These are phyloP conservation scores for Cochlearius cochlearius DNA, from an alignment of 2,113 vertebrate genomes.

Conservation along the genomic window DNA sequence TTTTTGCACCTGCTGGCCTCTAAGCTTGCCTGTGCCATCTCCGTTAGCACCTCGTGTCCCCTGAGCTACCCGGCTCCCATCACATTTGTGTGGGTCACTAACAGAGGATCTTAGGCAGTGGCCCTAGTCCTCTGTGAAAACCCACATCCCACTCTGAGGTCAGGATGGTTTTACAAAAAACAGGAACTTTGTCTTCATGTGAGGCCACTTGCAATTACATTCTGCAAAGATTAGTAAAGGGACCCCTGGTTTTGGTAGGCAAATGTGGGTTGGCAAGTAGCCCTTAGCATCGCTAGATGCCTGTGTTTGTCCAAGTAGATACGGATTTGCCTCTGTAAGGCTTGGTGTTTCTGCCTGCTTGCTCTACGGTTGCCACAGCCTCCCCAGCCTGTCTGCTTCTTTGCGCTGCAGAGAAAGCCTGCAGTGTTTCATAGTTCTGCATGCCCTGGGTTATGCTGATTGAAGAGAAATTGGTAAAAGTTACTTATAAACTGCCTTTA, in stretches of 20 bases:
- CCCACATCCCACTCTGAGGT: fast-evolving
- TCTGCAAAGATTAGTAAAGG: neutral
- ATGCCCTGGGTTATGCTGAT: neutral
- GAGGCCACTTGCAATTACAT: fast-evolving
- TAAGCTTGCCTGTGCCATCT: neutral
- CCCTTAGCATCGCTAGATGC: no score
- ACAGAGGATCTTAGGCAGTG: fast-evolving
- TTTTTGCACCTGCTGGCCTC: no score
- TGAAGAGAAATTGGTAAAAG: neutral
- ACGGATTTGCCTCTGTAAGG: neutral
- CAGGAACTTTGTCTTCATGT: fast-evolving
- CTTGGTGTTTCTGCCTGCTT: neutral
- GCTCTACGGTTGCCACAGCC: neutral
- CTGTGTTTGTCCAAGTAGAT: fast-evolving
- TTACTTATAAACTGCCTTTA: neutral
- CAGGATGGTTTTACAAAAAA: fast-evolving
- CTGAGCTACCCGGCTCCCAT: neutral
- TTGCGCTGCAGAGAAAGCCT: neutral
- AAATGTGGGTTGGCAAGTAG: neutral
- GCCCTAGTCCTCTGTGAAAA: neutral
- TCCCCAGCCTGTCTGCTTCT: neutral
- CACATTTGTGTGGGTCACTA: fast-evolving
- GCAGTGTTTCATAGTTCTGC: neutral
- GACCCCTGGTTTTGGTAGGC: neutral
- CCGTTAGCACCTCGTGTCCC: fast-evolving